Evolutionary conservation across 1,140 invertebrate species (phyloP), one percentile per base, ranked within the genome.

Genomic region (Eciton burchellii): DNA sequence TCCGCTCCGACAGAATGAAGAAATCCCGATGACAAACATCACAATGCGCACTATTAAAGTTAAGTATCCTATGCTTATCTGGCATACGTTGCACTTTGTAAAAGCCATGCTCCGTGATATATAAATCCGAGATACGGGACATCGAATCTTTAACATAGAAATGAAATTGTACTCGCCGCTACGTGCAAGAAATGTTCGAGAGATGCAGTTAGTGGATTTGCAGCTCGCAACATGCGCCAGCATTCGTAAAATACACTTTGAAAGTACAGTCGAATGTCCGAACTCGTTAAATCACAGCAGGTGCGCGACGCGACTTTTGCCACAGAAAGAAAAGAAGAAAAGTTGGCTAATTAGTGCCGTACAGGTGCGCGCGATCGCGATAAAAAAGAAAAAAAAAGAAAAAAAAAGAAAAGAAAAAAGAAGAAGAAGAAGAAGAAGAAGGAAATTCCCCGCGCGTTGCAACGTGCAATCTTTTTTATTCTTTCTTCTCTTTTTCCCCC

Each of bases 201-300:
- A 35, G 29, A n/a, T 2, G 16, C 26, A 60, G 43, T 24, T n/a
- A n/a, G n/a, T n/a, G n/a, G 26, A 16, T 16, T 8, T 68, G 43
- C 49, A 1, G 24, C 21, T 26, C 6, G 43, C 43, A 65, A 35
- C 19, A 65, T 24, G 63, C 49, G 45, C 35, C 24, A 52, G 47
- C 1, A n/a, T 49, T 26, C 8, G 63, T 57, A 79, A 79, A 79
- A 68, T 45, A 16, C 43, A 79, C 43, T 43, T 56, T 35, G 35
- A 68, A 79, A 12, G 19, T 26, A 43, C 24, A 12, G 4, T 47
- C 21, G 47, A 68, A 79, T 68, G 74, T 79, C 21, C 63, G 56
- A 79, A 70, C 63, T 79, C 63, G 54, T 79, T 79, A 79, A 79
- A 79, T 79, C 74, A 79, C 74, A 68, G 74, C 74, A 79, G 74